Percentiles rank a stretch among this genome's conserved stretches.
Conservation (phyloP, 2,888 invertebrate species). For the Gastracanthus pulcherrimus region DNA sequence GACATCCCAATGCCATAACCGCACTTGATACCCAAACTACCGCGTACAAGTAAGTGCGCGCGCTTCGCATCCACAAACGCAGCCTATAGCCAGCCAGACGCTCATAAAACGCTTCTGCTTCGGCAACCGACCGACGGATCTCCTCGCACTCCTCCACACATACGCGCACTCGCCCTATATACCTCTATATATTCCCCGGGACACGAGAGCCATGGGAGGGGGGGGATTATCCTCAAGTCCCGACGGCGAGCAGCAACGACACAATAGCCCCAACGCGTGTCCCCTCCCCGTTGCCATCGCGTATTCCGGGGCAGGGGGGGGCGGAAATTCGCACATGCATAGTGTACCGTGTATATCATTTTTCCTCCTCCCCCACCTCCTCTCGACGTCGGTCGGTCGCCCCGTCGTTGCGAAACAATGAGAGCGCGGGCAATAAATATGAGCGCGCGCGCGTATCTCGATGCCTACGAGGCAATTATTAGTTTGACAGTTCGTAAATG, state of each 20-base stretch:
- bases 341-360: neutral
- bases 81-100: neutral
- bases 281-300: too few species aligned
- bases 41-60: neutral
- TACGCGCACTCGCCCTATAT: too few species aligned
- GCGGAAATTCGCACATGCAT: neutral
- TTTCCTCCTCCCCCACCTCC: neutral
- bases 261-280: neutral
- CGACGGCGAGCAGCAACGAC: neutral
- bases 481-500: constrained; percentile 45
- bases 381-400: too few species aligned
- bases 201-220: neutral
- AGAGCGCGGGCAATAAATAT: too few species aligned
- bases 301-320: too few species aligned
- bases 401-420: constrained; percentile 22
- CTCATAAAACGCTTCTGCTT: constrained; percentile 5
- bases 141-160: too few species aligned
- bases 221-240: constrained; percentile 19
- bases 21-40: neutral
- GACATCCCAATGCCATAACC: neutral
- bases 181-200: neutral
- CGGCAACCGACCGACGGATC: too few species aligned
- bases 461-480: constrained; percentile 36
- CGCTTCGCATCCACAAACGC: neutral
- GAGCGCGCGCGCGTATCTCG: neutral